Evolutionary conservation across 1,140 invertebrate species (phyloP), one percentile per base, ranked within the genome.

Genomic region (Tetraneura akinire): DNA sequence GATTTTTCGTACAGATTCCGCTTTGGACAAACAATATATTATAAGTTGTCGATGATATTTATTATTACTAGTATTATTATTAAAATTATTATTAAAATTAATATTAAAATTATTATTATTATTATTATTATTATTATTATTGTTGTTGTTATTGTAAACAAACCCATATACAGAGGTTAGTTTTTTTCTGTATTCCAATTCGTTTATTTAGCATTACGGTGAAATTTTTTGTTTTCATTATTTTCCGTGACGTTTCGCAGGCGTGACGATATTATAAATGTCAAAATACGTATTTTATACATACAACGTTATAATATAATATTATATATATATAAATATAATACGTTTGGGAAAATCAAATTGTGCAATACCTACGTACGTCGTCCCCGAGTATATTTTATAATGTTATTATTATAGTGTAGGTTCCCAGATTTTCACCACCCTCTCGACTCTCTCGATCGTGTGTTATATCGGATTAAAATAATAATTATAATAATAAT

Each of bases 391-490:
- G 8, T 4, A 37, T 37, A 37, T n/a, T n/a, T n/a, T n/a, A n/a
- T n/a, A n/a, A n/a, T n/a, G n/a, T n/a, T n/a, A n/a, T n/a, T n/a
- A n/a, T n/a, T n/a, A n/a, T n/a, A n/a, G n/a, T n/a, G 8, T 37
- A 60, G 32, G 73, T 60, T 78, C 51, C 55, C 73, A 78, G 73
- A 78, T 78, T 78, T 47, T 21, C 73, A 42, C 53, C 73, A 42
- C 53, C 73, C 73, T 70, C 42, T 70, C 42, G 45, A 29, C 23
- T 49, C 18, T 49, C 18, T n/a, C 73, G 23, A 78, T 78, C 53
- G 55, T 78, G 73, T 60, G 45, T 78, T 60, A 78, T 60, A 78
- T 47, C 37, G 42, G 21, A 60, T 42, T 14, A 60, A 60, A 42
- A 57, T 42, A 42, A 76, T 23, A 42, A 76, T 37, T 60, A 76